Base-by-base conservation (phyloP, 2,797 vertebrate species). In the Lophius americanus region DNA sequence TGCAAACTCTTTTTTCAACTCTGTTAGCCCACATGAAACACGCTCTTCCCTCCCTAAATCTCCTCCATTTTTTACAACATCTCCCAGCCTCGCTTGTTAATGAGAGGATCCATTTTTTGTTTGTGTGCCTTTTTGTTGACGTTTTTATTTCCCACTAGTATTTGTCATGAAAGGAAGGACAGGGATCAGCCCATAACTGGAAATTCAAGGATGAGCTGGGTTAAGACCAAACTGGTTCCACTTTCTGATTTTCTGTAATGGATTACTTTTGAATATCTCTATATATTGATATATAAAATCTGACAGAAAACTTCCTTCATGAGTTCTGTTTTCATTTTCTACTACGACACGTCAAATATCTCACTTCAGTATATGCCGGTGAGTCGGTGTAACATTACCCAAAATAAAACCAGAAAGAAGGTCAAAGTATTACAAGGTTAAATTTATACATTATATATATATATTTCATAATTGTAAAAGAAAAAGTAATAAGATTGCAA, bases 281-380 rank as follows among this genome's bases (percentile, higher is more conserved):
- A 87, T 93, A 92, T 91, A 93, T 93, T 93, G 89, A 70, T 92
- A 93, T 89, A 93, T 93, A 93, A 94, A 94, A 88, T 82, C 44
- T 49, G 70, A 82, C 51, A 69, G 69, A 85, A 91, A 91, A 77
- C 35, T 5, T 73, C 50, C 50, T 58, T 12, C 2, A 5, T 49
- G 65, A 74, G 47, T 86, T 53, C 44, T 6, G 36, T 70, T 68
- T 23, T 78, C 4, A 8, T 79, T 75, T 69, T 14, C 3, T 54
- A 51, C 39, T 51, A 11, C 12, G 37, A 13, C 12, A 43, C 3
- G n/a, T 53, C 8, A 23, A 13, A 14, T 52, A 23, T 23, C 4
- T 42, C 7, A 32, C 4, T 6, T 32, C 23, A 9, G 38, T 44
- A 8, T 7, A 8, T 42, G 8, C 4, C 42, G 1, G 42, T 43